phyloP scores from a whole-genome alignment of 2,113 vertebrate species.

The Cnemophilus loriae region DNA sequence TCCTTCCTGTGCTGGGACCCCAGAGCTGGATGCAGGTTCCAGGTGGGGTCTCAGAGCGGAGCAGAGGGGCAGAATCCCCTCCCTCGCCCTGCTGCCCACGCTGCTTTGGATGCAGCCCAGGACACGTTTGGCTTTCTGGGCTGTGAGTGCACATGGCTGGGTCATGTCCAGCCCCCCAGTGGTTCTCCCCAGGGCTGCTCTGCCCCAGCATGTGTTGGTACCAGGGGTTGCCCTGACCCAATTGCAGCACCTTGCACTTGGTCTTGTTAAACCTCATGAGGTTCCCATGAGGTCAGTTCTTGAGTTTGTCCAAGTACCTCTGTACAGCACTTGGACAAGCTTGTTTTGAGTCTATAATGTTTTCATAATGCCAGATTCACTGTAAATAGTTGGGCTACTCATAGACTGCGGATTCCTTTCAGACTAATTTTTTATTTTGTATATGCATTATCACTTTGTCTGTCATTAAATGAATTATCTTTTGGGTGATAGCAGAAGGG shows the following conservation, averaged over 20 bases:
- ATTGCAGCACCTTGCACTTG: not conserved
- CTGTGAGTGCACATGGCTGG: not conserved
- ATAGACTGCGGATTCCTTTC: not conserved
- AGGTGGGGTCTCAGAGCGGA: not conserved
- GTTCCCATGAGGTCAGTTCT: not conserved
- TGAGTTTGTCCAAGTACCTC: not conserved
- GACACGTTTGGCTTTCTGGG: not conserved
- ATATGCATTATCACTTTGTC: not conserved
- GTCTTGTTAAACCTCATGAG: not conserved
- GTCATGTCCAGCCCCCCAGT: not conserved
- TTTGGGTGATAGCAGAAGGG: not conserved
- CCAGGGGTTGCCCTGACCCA: rapidly evolving
- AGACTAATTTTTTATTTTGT: not conserved
- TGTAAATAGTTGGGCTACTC: not conserved
- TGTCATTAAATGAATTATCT: not conserved
- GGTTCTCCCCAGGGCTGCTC: not conserved
- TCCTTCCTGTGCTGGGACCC: not conserved
- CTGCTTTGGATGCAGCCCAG: not conserved
- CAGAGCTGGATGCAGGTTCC: not conserved
- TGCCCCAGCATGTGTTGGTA: too few relatives aligned
- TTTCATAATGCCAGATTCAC: not conserved
- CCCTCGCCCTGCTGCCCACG: not conserved
- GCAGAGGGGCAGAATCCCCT: not conserved
- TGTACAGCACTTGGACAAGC: not conserved
- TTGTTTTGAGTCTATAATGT: not conserved